Base-by-base conservation (phyloP, 2,888 invertebrate species). In the Neoaliturus tenellus region DNA sequence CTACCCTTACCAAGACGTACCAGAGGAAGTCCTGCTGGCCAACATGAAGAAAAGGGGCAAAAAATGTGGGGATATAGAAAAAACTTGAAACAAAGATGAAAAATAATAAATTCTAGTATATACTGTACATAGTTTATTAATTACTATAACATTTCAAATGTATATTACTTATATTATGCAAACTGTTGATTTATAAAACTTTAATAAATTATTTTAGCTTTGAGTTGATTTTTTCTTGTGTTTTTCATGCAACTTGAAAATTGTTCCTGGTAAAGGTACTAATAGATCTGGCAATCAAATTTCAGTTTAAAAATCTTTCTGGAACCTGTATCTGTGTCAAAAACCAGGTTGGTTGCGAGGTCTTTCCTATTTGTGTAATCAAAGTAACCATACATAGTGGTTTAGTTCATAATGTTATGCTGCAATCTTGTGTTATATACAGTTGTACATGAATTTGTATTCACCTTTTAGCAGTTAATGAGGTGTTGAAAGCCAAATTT, bases 1-100 rank as follows among this genome's bases (percentile, higher is more conserved):
- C 90, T 91, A 93, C 3, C 92, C 93, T 1, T 94, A 91, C 87
- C 92, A 94, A 89, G 92, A 93, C 48, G 82, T 83, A 58, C 87
- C 87, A 14, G 85, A 87, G 80, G 86, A 82, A n/a, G 85, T 78
- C n/a, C 78, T 78, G 10, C n/a, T 78, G 33, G 33, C 48, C 28
- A 75, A 75, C 73, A 78, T 12, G 33, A 78, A 35, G 55, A 78
- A 78, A 55, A 33, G 48, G 4, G 44, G 48, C 14, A 78, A 51
- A 78, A 78, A 51, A 78, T 78, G 78, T 55, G 31, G 35, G 6
- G 78, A 55, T 14, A 31, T 8, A 17, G 17, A 62, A 31, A 62
- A 55, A 20, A 55, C 55, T 3, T 55, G 55, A 55, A 55, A 17
- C 48, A 1, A 51, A 23, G 28, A 28, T 31, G n/a, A 14, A 31